Conservation (phyloP, 1,140 invertebrate genomes). For the Macrotrachela quadricornifera region DNA sequence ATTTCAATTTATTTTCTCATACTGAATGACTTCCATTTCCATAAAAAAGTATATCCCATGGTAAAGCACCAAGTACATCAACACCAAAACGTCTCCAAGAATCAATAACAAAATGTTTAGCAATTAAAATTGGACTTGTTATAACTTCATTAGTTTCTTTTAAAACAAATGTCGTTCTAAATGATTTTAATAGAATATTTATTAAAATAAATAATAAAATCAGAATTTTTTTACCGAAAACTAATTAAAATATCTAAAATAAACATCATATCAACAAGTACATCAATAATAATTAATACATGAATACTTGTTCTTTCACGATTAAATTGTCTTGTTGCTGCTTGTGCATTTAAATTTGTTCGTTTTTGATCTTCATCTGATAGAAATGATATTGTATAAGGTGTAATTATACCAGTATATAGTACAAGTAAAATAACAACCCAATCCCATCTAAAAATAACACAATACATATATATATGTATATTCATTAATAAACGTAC, state of each 20-base stretch:
- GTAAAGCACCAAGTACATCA: constrained; percentile 28
- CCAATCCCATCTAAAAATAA: constrained; percentile 99
- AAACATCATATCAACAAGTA: constrained; percentile 31
- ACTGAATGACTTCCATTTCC: constrained; percentile 29
- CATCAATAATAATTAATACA: constrained; percentile 28
- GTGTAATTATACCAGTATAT: constrained; percentile 96
- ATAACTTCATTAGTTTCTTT: constrained; percentile 27
- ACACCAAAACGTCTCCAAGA: constrained; percentile 33
- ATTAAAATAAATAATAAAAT: background rate
- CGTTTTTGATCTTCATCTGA: constrained; percentile 46
- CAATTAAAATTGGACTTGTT: constrained; percentile 25
- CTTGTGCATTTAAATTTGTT: constrained; percentile 17
- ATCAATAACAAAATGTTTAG: constrained; percentile 25
- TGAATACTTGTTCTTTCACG: constrained; percentile 17
- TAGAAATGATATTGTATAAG: constrained; percentile 90
- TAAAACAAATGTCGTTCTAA: constrained; percentile 26
- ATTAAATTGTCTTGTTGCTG: constrained; percentile 14
- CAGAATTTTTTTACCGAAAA: constrained; percentile 14
- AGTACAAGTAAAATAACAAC: constrained; percentile 85
- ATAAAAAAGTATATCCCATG: constrained; percentile 29
- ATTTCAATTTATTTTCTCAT: constrained; percentile 11
- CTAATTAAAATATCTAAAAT: constrained; percentile 31
- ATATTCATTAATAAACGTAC: too few relatives aligned
- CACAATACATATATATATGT: too few relatives aligned
- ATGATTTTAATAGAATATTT: background rate